A percentile compares a stretch with the other conserved stretches of the same genome.
Conservation (phyloP, 2,113 vertebrate genomes). For the Pterocles orientalis region DNA sequence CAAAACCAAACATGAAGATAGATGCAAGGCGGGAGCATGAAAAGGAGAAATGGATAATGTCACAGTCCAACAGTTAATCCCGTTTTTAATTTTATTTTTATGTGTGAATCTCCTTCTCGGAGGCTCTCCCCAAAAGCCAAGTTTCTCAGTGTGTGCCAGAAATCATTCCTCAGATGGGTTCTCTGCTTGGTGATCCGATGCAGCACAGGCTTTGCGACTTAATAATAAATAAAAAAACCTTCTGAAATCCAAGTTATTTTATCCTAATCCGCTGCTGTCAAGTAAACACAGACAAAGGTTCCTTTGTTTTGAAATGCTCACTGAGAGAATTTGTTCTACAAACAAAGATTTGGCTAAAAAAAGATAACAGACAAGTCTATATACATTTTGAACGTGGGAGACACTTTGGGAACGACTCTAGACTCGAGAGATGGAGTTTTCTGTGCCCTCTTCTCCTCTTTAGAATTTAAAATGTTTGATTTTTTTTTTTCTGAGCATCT, state of each 20-base stretch:
- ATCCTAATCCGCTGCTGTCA: slow-evolving; percentile 35
- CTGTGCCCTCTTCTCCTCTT: background rate
- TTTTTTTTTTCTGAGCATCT: rapidly evolving
- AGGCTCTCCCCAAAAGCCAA: background rate
- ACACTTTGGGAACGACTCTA: background rate
- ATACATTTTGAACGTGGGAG: background rate
- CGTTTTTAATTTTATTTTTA: slow-evolving; percentile 21
- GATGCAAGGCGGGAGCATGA: background rate
- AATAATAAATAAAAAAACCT: background rate
- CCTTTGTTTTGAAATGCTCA: slow-evolving; percentile 35
- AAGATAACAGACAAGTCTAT: background rate
- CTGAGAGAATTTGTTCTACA: slow-evolving; percentile 5
- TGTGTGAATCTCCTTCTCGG: background rate
- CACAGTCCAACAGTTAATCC: slow-evolving; percentile 40
- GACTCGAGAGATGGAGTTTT: background rate
- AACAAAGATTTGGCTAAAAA: slow-evolving; percentile 2
- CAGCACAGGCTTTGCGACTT: slow-evolving; percentile 8
- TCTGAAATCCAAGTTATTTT: slow-evolving; percentile 41
- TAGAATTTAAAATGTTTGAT: background rate
- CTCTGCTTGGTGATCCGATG: background rate
- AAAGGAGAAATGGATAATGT: slow-evolving; percentile 12
- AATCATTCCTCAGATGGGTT: slow-evolving; percentile 2
- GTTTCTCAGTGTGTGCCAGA: background rate
- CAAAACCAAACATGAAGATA: background rate
- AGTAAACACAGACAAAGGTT: slow-evolving; percentile 26